Evolutionary conservation across 2,888 invertebrate genomes (phyloP), one percentile per base, ranked within the genome.

Genomic region (Tortricodes alternella): DNA sequence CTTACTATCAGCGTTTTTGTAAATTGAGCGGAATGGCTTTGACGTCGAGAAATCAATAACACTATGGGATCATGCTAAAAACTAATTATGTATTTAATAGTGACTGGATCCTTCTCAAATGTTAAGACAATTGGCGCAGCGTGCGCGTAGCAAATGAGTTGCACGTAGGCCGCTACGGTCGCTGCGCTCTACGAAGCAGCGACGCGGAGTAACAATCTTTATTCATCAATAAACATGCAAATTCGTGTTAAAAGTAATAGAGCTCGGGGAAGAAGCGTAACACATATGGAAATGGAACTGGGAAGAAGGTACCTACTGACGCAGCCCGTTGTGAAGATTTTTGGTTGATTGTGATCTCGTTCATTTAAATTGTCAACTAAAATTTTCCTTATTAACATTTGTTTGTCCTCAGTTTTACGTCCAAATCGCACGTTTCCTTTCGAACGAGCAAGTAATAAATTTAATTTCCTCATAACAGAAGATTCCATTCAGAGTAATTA

Each of bases 401-500:
- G 16, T 53, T 48, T 48, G 46, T 35, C 48, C 48, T 34, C 41
- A 39, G 21, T 46, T 39, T 13, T 16, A 15, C 39, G 32, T 24
- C 23, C 39, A 41, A 27, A 48, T 41, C 55, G 48, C 48, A 41
- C 41, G 41, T 55, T 55, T 48, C 55, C 34, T 34, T 53, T 53
- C 15, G 53, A 9, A 35, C 43, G 48, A 48, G n/a, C 44, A 50
- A 56, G 50, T 55, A 55, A 49, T 44, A 11, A 50, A 56, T 56
- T 44, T 37, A 43, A 50, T 53, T 46, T 53, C 52, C 18, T 37
- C 52, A 53, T 56, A 62, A 69, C 68, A 63, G 65, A 73, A 76
- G 73, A 77, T 83, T 81, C 73, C 75, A 71, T 73, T 80, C 65
- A 68, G 73, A 72, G 65, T 80, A 78, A 82, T 83, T 76, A 79